Evolutionary conservation across 2,113 vertebrate species (phyloP), one percentile per base, ranked within the genome.

Genomic region (Ictalurus furcatus): DNA sequence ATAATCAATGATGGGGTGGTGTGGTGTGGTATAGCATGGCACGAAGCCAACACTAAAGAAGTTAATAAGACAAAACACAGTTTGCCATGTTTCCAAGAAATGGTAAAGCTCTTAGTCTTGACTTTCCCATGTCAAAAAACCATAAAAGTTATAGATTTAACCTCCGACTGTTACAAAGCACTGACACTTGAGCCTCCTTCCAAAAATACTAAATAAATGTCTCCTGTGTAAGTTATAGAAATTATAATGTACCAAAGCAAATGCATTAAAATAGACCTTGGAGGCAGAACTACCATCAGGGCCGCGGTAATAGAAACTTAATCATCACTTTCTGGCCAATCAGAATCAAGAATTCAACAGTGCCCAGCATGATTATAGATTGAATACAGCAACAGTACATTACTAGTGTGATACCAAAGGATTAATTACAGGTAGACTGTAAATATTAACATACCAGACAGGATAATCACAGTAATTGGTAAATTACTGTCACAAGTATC

Each of bases 361-460:
- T 4, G 6, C 34, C 58, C n/a, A 61, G 14, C 80, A 83, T 61
- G 80, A 83, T 83, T 25, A 83, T 12, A 59, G 80, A 28, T 9
- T 21, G 8, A 59, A 82, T 59, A 82, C 8, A 23, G 13, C 81
- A 83, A 40, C 79, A 58, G 54, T 58, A 81, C 54, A 17, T 81
- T 11, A 58, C 11, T 61, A 40, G 56, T 6, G 6, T 83, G 80
- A 61, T 37, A 59, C 19, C n/a, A 83, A 59, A 37, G 30, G 19
- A 61, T 59, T 83, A 37, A 40, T 83, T 83, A 61, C 30, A 83
- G 17, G 56, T 83, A 40, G 80, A 30, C 80, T 59, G 30, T 59
- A 59, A 82, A 59, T 82, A 37, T 82, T 82, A 82, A 21, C 54
- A 25, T 63, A 61, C 34, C 58, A 63, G 81, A 63, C 81, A 63